Conservation (phyloP, 1,140 invertebrate species). For the Paracyclopina nana region DNA sequence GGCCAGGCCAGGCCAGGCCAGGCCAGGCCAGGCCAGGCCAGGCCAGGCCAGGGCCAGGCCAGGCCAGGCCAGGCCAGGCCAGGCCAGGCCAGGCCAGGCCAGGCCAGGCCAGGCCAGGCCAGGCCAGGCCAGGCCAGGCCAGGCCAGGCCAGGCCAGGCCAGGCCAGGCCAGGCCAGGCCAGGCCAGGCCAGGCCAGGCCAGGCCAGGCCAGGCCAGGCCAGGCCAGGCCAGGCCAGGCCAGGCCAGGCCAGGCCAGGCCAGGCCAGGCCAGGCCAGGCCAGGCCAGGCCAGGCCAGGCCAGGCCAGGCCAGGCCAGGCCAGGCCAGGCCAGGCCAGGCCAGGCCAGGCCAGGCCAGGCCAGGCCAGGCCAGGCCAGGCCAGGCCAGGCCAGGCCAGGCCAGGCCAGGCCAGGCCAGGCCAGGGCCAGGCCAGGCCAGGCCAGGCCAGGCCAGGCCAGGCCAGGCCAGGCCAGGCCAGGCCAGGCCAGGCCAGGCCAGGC, state of each 20-base stretch:
- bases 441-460: constrained; percentile 19
- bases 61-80: constrained; percentile 21
- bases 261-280: constrained; percentile 19
- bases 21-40: constrained; percentile 21
- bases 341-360: constrained; percentile 16
- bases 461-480: constrained; percentile 17
- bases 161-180: constrained; percentile 21
- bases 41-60: constrained; percentile 19
- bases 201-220: constrained; percentile 20
- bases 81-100: constrained; percentile 21
- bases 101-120: constrained; percentile 21
- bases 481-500: constrained; percentile 17
- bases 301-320: constrained; percentile 18
- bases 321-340: constrained; percentile 10
- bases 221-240: constrained; percentile 21
- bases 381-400: constrained; percentile 17
- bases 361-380: background rate
- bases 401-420: constrained; percentile 17
- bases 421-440: constrained; percentile 12
- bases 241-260: constrained; percentile 19
- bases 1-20: constrained; percentile 21
- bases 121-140: constrained; percentile 19
- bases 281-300: constrained; percentile 21
- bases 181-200: constrained; percentile 21
- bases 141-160: constrained; percentile 20